A percentile compares a stretch with the other conserved stretches of the same genome.
Evolutionary conservation across 1,140 invertebrate genomes (phyloP).

Genomic region (Hylaeus anthracinus): DNA sequence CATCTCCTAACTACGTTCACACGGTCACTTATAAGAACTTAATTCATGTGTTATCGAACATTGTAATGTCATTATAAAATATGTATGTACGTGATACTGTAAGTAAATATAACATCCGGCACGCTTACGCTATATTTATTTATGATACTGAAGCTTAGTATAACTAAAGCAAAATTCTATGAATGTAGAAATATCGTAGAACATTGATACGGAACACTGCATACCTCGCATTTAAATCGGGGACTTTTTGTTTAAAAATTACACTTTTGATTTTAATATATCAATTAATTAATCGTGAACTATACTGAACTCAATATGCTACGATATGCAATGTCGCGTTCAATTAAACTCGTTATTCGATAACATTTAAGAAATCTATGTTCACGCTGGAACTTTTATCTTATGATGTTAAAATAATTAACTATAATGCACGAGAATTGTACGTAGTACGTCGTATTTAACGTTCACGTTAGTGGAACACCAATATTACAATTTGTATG

Average conservation of each 20-base stretch:
- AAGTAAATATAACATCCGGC: constrained; percentile 22
- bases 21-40: constrained; percentile 25
- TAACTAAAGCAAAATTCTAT: not conserved
- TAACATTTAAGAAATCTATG: not conserved
- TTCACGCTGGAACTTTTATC: not conserved
- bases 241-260: not conserved
- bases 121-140: not conserved
- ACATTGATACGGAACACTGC: constrained; percentile 11
- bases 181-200: not conserved
- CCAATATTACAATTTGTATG: constrained; percentile 15
- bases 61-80: constrained; percentile 37
- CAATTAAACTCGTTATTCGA: not conserved
- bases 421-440: constrained; percentile 15
- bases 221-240: constrained; percentile 36
- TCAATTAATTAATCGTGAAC: not conserved
- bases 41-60: constrained; percentile 22
- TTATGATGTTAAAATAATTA: not conserved
- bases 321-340: not conserved
- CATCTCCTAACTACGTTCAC: constrained; percentile 32
- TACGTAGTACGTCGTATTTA: not conserved
- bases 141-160: constrained; percentile 12
- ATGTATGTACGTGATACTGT: constrained; percentile 4
- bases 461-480: constrained; percentile 9
- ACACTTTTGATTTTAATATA: not conserved
- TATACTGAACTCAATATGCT: not conserved